Conservation (phyloP, 1,140 invertebrate genomes). For the Pogonomyrmex barbatus region DNA sequence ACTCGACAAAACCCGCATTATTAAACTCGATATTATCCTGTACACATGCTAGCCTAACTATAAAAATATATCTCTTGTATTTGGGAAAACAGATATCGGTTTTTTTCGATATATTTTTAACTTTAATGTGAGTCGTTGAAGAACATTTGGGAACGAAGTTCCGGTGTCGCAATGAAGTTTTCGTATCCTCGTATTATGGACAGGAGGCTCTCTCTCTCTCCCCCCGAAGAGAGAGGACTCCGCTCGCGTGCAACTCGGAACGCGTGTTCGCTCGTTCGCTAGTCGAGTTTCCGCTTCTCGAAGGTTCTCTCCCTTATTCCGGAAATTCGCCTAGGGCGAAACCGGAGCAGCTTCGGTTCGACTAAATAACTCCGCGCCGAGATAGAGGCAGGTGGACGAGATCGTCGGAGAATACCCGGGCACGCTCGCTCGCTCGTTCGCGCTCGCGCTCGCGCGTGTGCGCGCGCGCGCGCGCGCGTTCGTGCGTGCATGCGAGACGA, state of each 20-base stretch:
- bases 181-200: too few relatives aligned
- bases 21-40: neutral
- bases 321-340: slow-evolving; percentile 73
- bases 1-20: neutral
- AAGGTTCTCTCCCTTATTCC: slow-evolving; percentile 56
- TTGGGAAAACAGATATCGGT: neutral
- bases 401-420: slow-evolving; percentile 46
- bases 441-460: neutral
- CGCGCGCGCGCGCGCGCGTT: neutral
- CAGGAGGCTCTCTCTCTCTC: too few relatives aligned
- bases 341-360: slow-evolving; percentile 45
- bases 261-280: neutral
- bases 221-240: too few relatives aligned
- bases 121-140: too few relatives aligned
- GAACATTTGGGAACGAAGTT: too few relatives aligned
- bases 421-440: neutral
- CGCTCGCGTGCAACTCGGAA: slow-evolving; percentile 22
- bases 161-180: too few relatives aligned
- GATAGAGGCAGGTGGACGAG: slow-evolving; percentile 68
- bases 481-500: neutral
- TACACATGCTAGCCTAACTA: neutral
- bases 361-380: slow-evolving; percentile 67
- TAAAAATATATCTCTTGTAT: neutral
- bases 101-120: too few relatives aligned
- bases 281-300: slow-evolving; percentile 59